phyloP scores from a whole-genome alignment of 2,888 invertebrate species.

The Cheilosia vulpina region DNA sequence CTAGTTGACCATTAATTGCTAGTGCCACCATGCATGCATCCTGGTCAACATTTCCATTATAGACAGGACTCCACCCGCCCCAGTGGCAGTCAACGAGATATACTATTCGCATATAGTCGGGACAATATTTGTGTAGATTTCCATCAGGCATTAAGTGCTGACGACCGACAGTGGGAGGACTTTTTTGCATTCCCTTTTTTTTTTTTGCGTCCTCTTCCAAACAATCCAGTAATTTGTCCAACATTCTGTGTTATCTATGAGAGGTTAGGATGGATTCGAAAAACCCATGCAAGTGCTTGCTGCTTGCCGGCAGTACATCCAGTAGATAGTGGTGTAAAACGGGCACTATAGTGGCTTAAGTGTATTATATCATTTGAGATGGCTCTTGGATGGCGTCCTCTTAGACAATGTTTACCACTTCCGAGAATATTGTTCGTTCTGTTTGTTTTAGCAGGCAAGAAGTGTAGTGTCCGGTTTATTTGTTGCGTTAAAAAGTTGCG shows the following conservation, averaged over 20 bases:
- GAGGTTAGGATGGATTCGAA: slow-evolving; percentile 30
- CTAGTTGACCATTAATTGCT: slow-evolving; percentile 65
- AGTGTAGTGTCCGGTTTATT: slow-evolving; percentile 22
- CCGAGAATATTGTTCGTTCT: slow-evolving; percentile 5
- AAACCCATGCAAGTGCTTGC: slow-evolving; percentile 51
- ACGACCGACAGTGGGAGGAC: background rate
- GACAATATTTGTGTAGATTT: slow-evolving; percentile 69
- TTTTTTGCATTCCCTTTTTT: background rate
- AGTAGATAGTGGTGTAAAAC: slow-evolving; percentile 10
- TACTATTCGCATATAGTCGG: slow-evolving; percentile 36
- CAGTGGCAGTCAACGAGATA: background rate
- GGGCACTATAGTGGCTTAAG: slow-evolving; percentile 25
- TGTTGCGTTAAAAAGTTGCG: slow-evolving; percentile 12
- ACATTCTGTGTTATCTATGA: slow-evolving; percentile 39
- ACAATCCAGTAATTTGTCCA: slow-evolving; percentile 55
- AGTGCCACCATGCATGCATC: slow-evolving; percentile 20
- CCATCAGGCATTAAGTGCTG: slow-evolving; percentile 69
- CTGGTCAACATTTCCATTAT: slow-evolving; percentile 15
- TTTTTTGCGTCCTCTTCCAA: slow-evolving; percentile 21
- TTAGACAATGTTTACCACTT: slow-evolving; percentile 21
- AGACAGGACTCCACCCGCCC: background rate
- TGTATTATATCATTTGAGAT: slow-evolving; percentile 42
- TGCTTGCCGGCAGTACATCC: slow-evolving; percentile 28
- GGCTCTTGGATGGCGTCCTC: slow-evolving; percentile 21
- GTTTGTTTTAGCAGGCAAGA: slow-evolving; percentile 27